Percentiles rank a stretch among this genome's conserved stretches.
phyloP scores from a whole-genome alignment of 2,113 vertebrate species.

The Halichoerus grypus region DNA sequence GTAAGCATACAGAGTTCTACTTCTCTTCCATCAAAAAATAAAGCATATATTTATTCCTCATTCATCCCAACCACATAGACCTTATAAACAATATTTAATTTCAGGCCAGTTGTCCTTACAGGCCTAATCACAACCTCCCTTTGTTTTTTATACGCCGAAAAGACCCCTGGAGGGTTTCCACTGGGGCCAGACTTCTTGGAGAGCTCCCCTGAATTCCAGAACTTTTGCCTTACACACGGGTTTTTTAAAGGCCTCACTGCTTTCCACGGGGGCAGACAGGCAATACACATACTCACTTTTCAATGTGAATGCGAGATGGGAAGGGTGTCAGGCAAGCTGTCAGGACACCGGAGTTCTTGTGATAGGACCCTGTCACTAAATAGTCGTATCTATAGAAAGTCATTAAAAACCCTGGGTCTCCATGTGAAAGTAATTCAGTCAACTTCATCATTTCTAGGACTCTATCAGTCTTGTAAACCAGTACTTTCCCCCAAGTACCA shows the following conservation, averaged over 20 bases:
- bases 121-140: background rate
- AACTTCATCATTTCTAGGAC: background rate
- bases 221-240: fast-evolving
- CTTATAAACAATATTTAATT: background rate
- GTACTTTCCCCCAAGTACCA: background rate
- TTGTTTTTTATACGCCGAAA: background rate
- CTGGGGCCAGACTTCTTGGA: background rate
- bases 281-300: too few relatives aligned
- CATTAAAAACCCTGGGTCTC: background rate
- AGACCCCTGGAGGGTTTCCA: background rate
- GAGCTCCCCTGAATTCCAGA: background rate
- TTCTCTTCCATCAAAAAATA: background rate
- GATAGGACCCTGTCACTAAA: too few relatives aligned
- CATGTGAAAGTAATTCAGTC: background rate
- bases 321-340: background rate
- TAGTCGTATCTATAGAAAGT: background rate
- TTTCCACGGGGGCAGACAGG: background rate
- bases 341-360: background rate
- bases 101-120: background rate
- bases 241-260: background rate
- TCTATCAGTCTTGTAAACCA: background rate
- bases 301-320: background rate
- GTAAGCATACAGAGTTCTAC: background rate
- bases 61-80: background rate
- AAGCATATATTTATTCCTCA: background rate